phyloP scores from a whole-genome alignment of 2,113 vertebrate genomes.

The Pitta sordida region DNA sequence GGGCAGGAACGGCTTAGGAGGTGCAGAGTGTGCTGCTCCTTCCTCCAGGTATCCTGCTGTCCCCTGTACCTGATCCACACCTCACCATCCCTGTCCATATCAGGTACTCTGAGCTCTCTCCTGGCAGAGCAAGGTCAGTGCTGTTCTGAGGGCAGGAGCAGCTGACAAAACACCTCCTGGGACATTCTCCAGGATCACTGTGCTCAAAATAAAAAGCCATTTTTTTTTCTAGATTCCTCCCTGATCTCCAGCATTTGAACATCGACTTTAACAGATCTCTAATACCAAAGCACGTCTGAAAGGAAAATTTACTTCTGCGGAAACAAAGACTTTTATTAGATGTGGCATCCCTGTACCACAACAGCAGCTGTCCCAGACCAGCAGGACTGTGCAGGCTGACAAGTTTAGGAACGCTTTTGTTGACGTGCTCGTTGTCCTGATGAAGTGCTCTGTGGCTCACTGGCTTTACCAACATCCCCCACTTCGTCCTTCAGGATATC shows the following conservation, averaged over 20 bases:
- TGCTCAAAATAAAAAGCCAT: neutral
- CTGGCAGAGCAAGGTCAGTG: neutral
- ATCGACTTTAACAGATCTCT: neutral
- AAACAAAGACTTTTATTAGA: neutral
- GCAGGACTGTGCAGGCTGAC: neutral
- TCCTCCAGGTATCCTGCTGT: neutral
- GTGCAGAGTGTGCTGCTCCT: neutral
- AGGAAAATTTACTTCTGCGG: neutral
- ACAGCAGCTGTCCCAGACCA: neutral
- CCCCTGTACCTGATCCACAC: neutral
- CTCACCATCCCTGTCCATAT: neutral
- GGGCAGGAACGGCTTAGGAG: neutral
- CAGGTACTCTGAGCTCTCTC: neutral
- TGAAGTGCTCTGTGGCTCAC: constrained; percentile 47
- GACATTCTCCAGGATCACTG: neutral
- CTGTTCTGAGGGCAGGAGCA: neutral
- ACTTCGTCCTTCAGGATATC: constrained; percentile 85
- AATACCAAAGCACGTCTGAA: neutral
- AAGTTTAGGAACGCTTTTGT: neutral
- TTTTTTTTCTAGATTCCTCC: neutral
- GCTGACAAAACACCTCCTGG: neutral
- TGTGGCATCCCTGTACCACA: neutral
- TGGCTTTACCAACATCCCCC: constrained; percentile 79
- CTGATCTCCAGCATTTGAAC: neutral
- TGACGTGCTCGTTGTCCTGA: constrained; percentile 58